A percentile compares a stretch with the other conserved stretches of the same genome.
These are phyloP conservation scores for Tinea semifulvella DNA, from an alignment of 2,888 invertebrate genomes.

Conservation along the genomic window DNA sequence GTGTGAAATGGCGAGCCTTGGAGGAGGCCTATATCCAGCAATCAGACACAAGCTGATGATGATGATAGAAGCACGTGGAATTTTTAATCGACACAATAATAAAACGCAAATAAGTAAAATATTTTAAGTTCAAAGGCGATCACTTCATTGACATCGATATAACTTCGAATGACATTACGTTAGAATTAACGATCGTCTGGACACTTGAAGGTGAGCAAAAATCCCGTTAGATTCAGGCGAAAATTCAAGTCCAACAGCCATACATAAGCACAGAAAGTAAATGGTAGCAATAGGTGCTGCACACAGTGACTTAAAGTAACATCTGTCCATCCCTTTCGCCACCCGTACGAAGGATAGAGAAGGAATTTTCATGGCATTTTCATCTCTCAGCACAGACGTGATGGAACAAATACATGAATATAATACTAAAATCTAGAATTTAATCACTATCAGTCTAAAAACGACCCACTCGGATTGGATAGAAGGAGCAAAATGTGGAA, in stretches of 20 bases:
- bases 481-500: conserved; percentile 46
- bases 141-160: conserved; percentile 22
- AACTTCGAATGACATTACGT: conserved; percentile 43
- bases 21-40: too few species aligned
- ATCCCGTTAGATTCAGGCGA: conserved; percentile 38
- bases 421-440: conserved; percentile 57
- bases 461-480: conserved; percentile 32
- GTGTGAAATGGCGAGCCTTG: too few species aligned
- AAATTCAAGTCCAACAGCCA: conserved; percentile 39
- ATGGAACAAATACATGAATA: conserved; percentile 63
- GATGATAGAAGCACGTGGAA: conserved; percentile 1
- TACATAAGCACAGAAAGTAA: conserved; percentile 43
- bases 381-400: conserved; percentile 57
- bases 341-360: conserved; percentile 41
- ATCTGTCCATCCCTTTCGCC: conserved; percentile 39
- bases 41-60: too few species aligned
- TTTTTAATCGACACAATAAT: conserved; percentile 1
- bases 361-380: conserved; percentile 56
- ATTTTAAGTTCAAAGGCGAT: conserved; percentile 4
- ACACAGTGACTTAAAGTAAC: conserved; percentile 53
- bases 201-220: conserved; percentile 49
- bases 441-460: conserved; percentile 31
- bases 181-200: conserved; percentile 35
- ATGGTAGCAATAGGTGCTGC: conserved; percentile 43
- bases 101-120: conserved; percentile 4